Evolutionary conservation across 1,140 invertebrate species (phyloP), one percentile per base, ranked within the genome.

Genomic region (Nebria ingens): DNA sequence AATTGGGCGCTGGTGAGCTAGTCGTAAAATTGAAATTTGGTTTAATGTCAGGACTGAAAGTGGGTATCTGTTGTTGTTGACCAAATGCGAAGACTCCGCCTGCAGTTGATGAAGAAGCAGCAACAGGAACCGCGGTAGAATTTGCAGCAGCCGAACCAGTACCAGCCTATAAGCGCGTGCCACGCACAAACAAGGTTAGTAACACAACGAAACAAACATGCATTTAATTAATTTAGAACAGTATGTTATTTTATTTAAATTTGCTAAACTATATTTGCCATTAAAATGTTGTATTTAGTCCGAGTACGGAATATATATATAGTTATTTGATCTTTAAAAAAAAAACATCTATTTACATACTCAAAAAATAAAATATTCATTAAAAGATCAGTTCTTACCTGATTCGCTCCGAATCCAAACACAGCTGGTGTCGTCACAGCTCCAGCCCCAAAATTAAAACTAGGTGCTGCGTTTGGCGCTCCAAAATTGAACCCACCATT

Each of bases 21-120:
- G 13, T n/a, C 19, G 50, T 29, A 21, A 56, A 58, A 25, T 53
- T 58, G 21, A 50, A 53, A 54, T 11, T 54, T 3, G 52, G 55
- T 17, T 51, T 21, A 11, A 21, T 55, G n/a, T 11, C 25, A 11
- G 21, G 25, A 51, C 25, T 45, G 56, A 52, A 54, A 53, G 6
- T 51, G 15, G 20, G 34, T 23, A 21, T 19, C 23, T 2, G 38
- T 4, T 21, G n/a, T 42, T 21, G 19, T 2, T 2, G 13, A 49
- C 40, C 40, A 23, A 50, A 55, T 21, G 40, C 54, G 22, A 13
- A 20, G 22, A 38, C 38, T 40, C 2, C 13, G 29, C 52, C 6
- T 21, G n/a, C n/a, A n/a, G n/a, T n/a, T n/a, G n/a, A n/a, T 34
- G 25, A 6, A 34, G 25, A 34, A 34, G 25, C 25, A 9, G 25